phyloP scores from a whole-genome alignment of 2,888 invertebrate genomes.

The Tachina lurida region DNA sequence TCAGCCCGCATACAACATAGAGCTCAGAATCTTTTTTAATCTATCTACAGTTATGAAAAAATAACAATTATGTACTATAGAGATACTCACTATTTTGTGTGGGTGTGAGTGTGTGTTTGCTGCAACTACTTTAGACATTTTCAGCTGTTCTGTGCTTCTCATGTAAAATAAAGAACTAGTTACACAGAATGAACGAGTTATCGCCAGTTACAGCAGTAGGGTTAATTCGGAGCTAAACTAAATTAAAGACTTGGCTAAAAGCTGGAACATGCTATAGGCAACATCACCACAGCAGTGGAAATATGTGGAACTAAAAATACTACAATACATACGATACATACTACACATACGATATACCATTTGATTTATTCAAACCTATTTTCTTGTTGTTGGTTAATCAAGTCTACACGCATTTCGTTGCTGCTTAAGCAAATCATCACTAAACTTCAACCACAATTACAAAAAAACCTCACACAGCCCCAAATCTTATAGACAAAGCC shows the following conservation, averaged over 20 bases:
- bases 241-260: not conserved
- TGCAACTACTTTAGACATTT: not conserved
- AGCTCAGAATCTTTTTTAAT: conserved; percentile 18
- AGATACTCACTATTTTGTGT: not conserved
- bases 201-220: not conserved
- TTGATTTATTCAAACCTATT: too few species aligned
- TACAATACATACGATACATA: too few species aligned
- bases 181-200: not conserved
- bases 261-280: not conserved
- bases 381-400: too few species aligned
- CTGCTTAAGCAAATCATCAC: too few species aligned
- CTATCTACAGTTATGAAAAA: conserved; percentile 9
- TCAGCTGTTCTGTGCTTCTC: not conserved
- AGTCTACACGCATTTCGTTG: too few species aligned
- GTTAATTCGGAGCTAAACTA: conserved; percentile 17
- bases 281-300: not conserved
- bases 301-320: too few species aligned
- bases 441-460: too few species aligned
- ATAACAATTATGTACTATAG: not conserved
- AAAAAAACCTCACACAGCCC: too few species aligned
- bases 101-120: not conserved
- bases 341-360: too few species aligned
- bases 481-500: too few species aligned
- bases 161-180: not conserved
- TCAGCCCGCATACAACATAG: not conserved